Evolutionary conservation across 2,113 vertebrate species (phyloP).

Genomic region (Tenebrosternarchus preto): DNA sequence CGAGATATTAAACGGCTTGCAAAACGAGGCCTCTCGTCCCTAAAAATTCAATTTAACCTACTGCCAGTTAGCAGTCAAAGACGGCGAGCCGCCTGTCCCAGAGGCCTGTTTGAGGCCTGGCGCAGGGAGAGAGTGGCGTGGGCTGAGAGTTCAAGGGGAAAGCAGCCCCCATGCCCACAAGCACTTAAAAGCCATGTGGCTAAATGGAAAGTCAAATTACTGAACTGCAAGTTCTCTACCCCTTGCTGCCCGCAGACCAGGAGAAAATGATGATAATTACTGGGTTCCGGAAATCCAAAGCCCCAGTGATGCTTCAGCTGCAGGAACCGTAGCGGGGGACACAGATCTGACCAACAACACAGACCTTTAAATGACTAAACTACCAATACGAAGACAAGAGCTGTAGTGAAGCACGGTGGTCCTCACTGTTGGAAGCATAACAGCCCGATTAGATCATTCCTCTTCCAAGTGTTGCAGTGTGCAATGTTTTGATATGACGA

Average conservation of each 20-base stretch:
- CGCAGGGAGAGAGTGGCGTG: neutral
- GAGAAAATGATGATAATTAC: slow-evolving; percentile 74
- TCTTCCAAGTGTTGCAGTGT: neutral
- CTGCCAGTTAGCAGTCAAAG: slow-evolving; percentile 1
- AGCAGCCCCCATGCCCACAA: slow-evolving; percentile 5
- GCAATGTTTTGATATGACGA: neutral
- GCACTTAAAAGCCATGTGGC: slow-evolving; percentile 33
- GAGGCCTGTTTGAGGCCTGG: neutral
- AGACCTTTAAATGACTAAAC: neutral
- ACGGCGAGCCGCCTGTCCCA: neutral
- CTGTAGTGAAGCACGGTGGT: neutral
- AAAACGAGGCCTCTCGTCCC: neutral
- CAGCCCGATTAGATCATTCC: slow-evolving; percentile 24
- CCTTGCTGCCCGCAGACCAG: slow-evolving; percentile 60
- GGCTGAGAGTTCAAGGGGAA: slow-evolving; percentile 44
- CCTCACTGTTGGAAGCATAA: slow-evolving; percentile 13
- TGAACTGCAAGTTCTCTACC: slow-evolving; percentile 40
- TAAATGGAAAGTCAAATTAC: slow-evolving; percentile 54
- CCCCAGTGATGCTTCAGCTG: slow-evolving; percentile 54
- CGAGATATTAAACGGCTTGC: neutral
- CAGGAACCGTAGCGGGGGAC: neutral
- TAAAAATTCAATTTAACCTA: slow-evolving; percentile 33
- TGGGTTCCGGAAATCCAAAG: slow-evolving; percentile 67
- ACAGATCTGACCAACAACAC: neutral
- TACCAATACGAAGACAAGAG: neutral